Evolutionary conservation across 1,140 invertebrate species (phyloP).

Genomic region (Ceratitis capitata): DNA sequence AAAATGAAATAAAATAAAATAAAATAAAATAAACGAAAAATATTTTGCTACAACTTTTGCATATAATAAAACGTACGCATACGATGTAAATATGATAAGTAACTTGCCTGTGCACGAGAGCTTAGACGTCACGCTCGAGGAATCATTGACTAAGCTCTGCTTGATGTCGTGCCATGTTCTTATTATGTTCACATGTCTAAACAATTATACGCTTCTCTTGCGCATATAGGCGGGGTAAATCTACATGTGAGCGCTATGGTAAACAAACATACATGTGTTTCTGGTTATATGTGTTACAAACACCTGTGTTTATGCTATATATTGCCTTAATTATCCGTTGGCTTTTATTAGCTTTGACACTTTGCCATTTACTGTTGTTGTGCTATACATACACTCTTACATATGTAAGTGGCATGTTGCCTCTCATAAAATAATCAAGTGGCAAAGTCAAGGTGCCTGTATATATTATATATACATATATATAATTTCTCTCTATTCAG

Average conservation of each 20-base stretch:
- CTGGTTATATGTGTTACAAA: too few species aligned
- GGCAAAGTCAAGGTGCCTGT: neutral
- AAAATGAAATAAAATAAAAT: neutral
- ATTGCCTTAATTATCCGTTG: constrained; percentile 26
- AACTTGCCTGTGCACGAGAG: neutral
- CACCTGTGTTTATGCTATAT: constrained; percentile 8
- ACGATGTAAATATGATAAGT: neutral
- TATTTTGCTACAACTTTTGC: neutral
- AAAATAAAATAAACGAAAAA: neutral
- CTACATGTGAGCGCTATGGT: neutral
- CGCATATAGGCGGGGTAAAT: neutral
- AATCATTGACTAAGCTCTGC: neutral
- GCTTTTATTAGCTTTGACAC: constrained; percentile 35
- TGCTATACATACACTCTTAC: neutral
- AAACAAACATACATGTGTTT: too few species aligned
- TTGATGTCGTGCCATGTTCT: neutral
- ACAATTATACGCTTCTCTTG: neutral
- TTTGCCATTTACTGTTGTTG: neutral
- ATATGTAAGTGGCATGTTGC: neutral
- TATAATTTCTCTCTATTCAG: neutral
- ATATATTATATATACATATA: neutral
- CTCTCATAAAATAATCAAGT: neutral
- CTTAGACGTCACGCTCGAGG: neutral
- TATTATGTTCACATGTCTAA: constrained; percentile 23
- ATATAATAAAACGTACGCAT: too few species aligned